Evolutionary conservation across 1,140 invertebrate species (phyloP), one percentile per base, ranked within the genome.

Genomic region (Acromyrmex echinatior): DNA sequence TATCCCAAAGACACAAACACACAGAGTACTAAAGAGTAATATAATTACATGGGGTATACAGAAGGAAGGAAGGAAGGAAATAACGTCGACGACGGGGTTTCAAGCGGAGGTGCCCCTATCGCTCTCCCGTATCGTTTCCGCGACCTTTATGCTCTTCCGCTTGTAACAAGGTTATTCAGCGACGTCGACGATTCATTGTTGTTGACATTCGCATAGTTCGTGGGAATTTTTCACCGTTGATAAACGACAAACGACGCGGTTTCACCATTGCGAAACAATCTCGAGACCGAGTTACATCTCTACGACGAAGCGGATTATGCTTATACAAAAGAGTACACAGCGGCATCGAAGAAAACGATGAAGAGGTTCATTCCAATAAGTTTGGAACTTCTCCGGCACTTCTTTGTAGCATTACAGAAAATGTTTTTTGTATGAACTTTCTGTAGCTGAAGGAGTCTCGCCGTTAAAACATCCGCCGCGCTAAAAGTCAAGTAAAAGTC

Each of bases 21-120:
- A 66, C 18, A 53, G 77, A 79, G 62, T 89, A 91, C n/a, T 80
- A 89, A 91, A 92, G 86, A 81, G 89, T 89, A 91, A 91, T 91
- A 89, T 91, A 91, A 92, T 92, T 92, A 92, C 73, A 62, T 49
- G 66, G 45, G 35, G 58, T 53, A 78, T 76, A 86, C 70, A 80
- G 76, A 85, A 86, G 73, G 73, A 80, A 84, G 89, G 73, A 80
- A 84, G 89, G 51, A 79, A 87, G 85, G 12, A 51, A 51, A 45
- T 80, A 90, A 80, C 88, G 73, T 80, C 88, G 80, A 31, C 58
- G 25, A 70, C 39, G 56, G 77, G 63, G 53, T 66, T 78, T 39
- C 63, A 56, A 81, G 51, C 70, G 86, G 88, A 60, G 71, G 9
- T 84, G 70, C 80, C 70, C 77, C 77, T 86, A 84, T 87, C 84